Evolutionary conservation across 2,888 invertebrate species (phyloP).

Genomic region (Stomorhina lunata): DNA sequence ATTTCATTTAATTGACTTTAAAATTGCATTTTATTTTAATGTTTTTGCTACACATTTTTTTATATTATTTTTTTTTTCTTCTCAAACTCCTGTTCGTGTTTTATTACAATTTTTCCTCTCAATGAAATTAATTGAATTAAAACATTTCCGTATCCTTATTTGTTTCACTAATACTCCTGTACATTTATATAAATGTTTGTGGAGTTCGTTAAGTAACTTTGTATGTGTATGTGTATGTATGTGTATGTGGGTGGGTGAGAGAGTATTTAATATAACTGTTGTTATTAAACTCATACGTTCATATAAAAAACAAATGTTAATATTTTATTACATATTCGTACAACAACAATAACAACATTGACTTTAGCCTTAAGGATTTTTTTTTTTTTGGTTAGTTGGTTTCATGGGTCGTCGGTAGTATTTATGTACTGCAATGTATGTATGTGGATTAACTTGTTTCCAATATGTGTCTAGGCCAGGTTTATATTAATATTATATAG

Average conservation of each 20-base stretch:
- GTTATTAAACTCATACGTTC: not conserved
- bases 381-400: not conserved
- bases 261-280: conserved; percentile 6
- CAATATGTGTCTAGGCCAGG: conserved; percentile 3
- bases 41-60: conserved; percentile 26
- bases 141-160: conserved; percentile 57
- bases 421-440: not conserved
- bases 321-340: conserved; percentile 50
- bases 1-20: conserved; percentile 62
- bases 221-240: not conserved
- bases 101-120: conserved; percentile 40
- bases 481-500: too few relatives aligned
- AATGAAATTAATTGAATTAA: conserved; percentile 61
- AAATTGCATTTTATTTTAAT: conserved; percentile 49
- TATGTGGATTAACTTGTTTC: not conserved
- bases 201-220: too few relatives aligned
- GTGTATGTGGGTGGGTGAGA: not conserved
- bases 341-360: too few relatives aligned
- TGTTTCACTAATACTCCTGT: not conserved
- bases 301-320: conserved; percentile 32
- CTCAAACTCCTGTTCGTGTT: conserved; percentile 6
- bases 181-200: not conserved
- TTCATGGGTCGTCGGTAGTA: not conserved
- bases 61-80: conserved; percentile 12
- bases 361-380: conserved; percentile 36